Percentiles rank a stretch among this genome's conserved stretches.
phyloP scores from a whole-genome alignment of 2,888 invertebrate species.

The Lochmaea crataegi region DNA sequence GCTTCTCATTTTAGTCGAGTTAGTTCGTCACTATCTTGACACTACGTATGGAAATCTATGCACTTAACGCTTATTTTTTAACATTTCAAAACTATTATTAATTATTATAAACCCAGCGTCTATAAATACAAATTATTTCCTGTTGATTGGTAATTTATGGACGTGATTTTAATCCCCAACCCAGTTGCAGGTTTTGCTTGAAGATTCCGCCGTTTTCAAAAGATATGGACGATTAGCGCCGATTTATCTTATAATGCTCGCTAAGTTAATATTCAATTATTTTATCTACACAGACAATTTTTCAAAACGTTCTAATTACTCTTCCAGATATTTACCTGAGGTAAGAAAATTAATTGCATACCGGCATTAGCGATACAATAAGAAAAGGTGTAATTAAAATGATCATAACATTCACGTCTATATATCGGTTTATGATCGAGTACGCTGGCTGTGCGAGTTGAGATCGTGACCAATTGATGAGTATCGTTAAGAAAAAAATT shows the following conservation, averaged over 20 bases:
- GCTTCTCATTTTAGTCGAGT: too few species aligned
- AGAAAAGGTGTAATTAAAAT: constrained; percentile 16
- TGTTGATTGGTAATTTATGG: background rate
- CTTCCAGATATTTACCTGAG: constrained; percentile 12
- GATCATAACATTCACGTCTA: constrained; percentile 22
- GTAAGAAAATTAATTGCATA: constrained; percentile 17
- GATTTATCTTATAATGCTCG: background rate
- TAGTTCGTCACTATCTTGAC: too few species aligned
- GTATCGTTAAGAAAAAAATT: constrained; percentile 3
- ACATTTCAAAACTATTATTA: too few species aligned
- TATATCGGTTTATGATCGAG: constrained; percentile 16
- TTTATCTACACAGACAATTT: constrained; percentile 12
- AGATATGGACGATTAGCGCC: constrained; percentile 5
- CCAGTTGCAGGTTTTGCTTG: background rate
- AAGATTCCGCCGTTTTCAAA: constrained; percentile 6
- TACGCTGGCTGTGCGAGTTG: constrained; percentile 8
- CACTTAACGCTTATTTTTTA: too few species aligned
- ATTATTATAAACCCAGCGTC: background rate
- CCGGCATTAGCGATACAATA: constrained; percentile 12
- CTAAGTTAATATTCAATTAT: constrained; percentile 15
- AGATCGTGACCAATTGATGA: constrained; percentile 19
- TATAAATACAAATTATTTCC: background rate
- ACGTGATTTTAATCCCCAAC: background rate
- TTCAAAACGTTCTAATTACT: constrained; percentile 18
- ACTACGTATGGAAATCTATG: too few species aligned